phyloP scores from a whole-genome alignment of 2,113 vertebrate species.

The Cyrtonyx montezumae region DNA sequence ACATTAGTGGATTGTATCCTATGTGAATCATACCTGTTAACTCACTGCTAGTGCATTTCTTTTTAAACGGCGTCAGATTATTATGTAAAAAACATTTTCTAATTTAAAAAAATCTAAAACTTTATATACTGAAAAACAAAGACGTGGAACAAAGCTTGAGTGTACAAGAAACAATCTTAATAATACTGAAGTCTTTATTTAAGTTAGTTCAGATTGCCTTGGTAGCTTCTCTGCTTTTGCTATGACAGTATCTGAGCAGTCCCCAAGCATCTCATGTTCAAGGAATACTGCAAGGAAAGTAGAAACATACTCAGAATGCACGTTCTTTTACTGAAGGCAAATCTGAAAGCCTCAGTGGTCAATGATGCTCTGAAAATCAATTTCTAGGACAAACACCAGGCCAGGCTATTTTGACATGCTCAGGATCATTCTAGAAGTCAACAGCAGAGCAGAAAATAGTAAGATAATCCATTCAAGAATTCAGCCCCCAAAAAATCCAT shows the following conservation, averaged over 20 bases:
- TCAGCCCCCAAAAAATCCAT: not conserved
- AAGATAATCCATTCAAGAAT: not conserved
- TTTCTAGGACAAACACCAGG: not conserved
- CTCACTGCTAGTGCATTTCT: not conserved
- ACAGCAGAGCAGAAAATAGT: not conserved
- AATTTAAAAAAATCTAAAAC: not conserved
- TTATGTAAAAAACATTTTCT: too few relatives aligned
- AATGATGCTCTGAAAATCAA: not conserved
- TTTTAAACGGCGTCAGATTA: not conserved
- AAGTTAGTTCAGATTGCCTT: not conserved
- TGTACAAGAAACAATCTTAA: not conserved
- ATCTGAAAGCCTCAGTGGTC: not conserved
- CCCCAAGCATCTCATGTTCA: not conserved
- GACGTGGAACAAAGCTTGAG: not conserved
- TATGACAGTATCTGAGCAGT: not conserved
- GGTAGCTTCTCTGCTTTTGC: not conserved
- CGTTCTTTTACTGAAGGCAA: not conserved
- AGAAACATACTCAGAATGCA: not conserved
- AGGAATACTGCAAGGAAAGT: not conserved
- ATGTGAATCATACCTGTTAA: not conserved
- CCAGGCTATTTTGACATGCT: not conserved
- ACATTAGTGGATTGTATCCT: not conserved
- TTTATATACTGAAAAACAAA: not conserved
- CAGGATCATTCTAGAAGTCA: not conserved
- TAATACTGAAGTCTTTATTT: not conserved